These are phyloP conservation scores for Cosmia trapezina DNA, from an alignment of 2,888 invertebrate species.

Conservation along the genomic window DNA sequence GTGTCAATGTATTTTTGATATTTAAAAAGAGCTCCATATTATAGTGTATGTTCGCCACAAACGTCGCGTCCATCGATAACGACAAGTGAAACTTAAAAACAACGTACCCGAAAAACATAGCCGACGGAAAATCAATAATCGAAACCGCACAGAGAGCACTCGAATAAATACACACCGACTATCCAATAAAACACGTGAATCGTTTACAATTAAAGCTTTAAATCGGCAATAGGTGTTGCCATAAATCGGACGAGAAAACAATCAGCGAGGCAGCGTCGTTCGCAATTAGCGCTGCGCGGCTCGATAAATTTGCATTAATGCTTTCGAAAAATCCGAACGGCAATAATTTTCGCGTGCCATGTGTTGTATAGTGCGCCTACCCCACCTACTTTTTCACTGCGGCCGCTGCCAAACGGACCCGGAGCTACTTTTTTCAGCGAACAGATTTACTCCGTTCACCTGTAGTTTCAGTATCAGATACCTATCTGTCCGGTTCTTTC, in stretches of 20 bases:
- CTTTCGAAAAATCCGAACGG: conserved; percentile 89
- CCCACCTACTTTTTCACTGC: conserved; percentile 62
- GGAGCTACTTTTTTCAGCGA: conserved; percentile 57
- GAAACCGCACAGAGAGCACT: conserved; percentile 84
- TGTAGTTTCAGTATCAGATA: conserved; percentile 64
- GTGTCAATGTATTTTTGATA: conserved; percentile 15
- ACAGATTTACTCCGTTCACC: conserved; percentile 57
- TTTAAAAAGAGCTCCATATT: conserved; percentile 17
- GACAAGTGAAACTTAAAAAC: conserved; percentile 76
- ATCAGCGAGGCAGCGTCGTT: conserved; percentile 89
- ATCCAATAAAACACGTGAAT: conserved; percentile 90
- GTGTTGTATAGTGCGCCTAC: conserved; percentile 77
- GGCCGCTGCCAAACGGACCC: conserved; percentile 66
- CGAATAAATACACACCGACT: conserved; percentile 88
- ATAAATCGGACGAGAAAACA: conserved; percentile 90
- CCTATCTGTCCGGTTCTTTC: conserved; percentile 54
- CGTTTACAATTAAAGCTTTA: conserved; percentile 91
- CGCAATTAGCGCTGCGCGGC: conserved; percentile 89
- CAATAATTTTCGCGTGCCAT: conserved; percentile 89
- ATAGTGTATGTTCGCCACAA: conserved; percentile 10
- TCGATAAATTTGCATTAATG: conserved; percentile 91
- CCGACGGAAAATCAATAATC: conserved; percentile 86
- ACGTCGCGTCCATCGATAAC: conserved; percentile 34
- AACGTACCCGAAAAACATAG: conserved; percentile 73
- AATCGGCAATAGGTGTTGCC: conserved; percentile 91